Percentiles rank a stretch among this genome's conserved stretches.
Evolutionary conservation across 2,888 invertebrate species (phyloP).

Genomic region (Leptothorax acervorum): DNA sequence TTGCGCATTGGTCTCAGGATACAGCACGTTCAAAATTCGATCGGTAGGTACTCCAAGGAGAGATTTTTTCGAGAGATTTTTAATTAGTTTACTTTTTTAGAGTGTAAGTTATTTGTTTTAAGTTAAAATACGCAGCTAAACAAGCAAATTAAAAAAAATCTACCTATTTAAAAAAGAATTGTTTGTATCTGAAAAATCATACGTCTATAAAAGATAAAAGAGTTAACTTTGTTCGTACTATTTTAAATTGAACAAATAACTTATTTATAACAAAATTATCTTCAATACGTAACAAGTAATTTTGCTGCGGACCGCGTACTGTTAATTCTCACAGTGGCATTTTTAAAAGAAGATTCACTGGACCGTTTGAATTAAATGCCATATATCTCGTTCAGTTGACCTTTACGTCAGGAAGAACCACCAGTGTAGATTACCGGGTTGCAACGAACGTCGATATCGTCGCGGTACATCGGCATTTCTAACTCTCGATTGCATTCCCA

Average conservation of each 20-base stretch:
- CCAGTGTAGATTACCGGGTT: conserved; percentile 46
- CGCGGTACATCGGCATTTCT: conserved; percentile 53
- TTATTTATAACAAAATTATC: not conserved
- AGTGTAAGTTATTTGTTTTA: not conserved
- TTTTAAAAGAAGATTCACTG: not conserved
- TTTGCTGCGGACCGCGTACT: not conserved
- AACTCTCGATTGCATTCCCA: conserved; percentile 66
- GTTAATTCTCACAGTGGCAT: not conserved
- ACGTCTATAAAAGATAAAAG: not conserved
- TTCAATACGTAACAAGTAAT: not conserved
- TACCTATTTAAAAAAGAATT: not conserved
- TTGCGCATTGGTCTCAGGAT: conserved; percentile 14
- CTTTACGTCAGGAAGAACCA: conserved; percentile 50
- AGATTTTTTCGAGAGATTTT: not conserved
- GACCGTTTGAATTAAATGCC: conserved; percentile 11
- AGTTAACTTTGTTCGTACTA: not conserved
- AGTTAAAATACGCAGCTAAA: not conserved
- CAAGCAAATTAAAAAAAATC: not conserved
- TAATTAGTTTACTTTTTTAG: not conserved
- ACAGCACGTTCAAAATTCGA: conserved; percentile 41
- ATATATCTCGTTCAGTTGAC: conserved; percentile 46
- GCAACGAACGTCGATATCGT: conserved; percentile 58
- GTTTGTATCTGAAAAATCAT: not conserved
- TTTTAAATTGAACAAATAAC: not conserved
- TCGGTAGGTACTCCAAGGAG: not conserved